Conservation (phyloP, 35 echinoderm and acorn worm genomes). For the Ptychodera flava region DNA sequence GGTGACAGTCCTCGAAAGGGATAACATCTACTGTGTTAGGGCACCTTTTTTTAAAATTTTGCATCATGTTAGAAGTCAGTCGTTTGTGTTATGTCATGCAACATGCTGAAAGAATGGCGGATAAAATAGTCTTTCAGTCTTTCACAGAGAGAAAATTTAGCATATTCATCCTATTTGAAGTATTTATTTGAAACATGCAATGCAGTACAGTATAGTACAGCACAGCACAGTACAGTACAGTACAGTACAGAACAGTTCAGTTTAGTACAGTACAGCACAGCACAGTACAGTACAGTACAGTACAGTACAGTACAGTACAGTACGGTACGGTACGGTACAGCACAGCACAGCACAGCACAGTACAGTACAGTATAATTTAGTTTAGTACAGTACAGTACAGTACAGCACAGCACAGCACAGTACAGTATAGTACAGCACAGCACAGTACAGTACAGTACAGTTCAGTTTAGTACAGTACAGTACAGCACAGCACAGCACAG, state of each 20-base stretch:
- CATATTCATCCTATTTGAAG: too few relatives aligned
- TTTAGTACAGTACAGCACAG: slow-evolving; percentile 17
- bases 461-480: slow-evolving; percentile 15
- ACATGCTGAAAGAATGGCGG: too few relatives aligned
- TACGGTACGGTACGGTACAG: slow-evolving; percentile 39
- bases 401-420: slow-evolving; percentile 47
- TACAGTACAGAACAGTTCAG: slow-evolving; percentile 27
- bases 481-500: slow-evolving; percentile 12
- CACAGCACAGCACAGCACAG: slow-evolving; percentile 28
- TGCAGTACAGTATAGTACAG: slow-evolving; percentile 13
- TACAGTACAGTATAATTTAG: slow-evolving; percentile 23
- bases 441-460: slow-evolving; percentile 27
- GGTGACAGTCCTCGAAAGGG: too few relatives aligned
- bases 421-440: slow-evolving; percentile 29
- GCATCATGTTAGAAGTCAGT: too few relatives aligned
- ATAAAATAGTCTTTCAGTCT: too few relatives aligned
- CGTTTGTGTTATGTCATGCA: too few relatives aligned
- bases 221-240: slow-evolving; percentile 9
- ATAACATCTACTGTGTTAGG: too few relatives aligned
- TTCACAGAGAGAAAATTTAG: too few relatives aligned
- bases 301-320: slow-evolving; percentile 40
- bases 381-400: slow-evolving; percentile 21
- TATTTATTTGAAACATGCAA: too few relatives aligned
- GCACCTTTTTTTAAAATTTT: too few relatives aligned
- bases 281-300: slow-evolving; percentile 19